Base-by-base conservation (phyloP, 2,113 vertebrate genomes). In the Paramisgurnus dabryanus region DNA sequence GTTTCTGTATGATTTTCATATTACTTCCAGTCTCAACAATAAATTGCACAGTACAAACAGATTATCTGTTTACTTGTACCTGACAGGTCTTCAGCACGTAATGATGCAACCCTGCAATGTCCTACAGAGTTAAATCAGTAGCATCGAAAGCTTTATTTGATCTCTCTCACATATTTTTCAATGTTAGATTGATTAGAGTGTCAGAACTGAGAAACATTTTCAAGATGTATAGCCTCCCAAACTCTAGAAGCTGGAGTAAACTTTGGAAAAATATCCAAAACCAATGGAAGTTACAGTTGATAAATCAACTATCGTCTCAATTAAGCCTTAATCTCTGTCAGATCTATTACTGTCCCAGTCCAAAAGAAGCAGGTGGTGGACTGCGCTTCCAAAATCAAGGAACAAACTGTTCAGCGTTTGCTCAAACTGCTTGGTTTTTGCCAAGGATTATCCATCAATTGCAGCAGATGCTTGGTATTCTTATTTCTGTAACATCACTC, bases 381-480 rank as follows among this genome's bases (percentile, higher is more conserved):
- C 76, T 58, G 66, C 6, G 60, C 41, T 68, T 83, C 83, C 83
- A 87, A 70, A 77, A 76, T 65, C 71, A 83, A 83, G 79, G 85
- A 81, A 84, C 80, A 84, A 77, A 78, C 75, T 70, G 79, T 83
- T 83, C 76, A 58, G 41, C 49, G 64, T 74, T 83, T 13, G 67
- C 61, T 64, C 78, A 27, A 40, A 43, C 74, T 47, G 49, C 81
- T 82, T 80, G 71, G 81, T 85, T 85, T 22, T 79, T 81, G 81
- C 85, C 81, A 87, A 82, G 76, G 84, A 85, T 85, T 84, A 79
- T 84, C 82, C 85, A 81, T 86, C 81, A 77, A 77, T 80, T 81
- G 69, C 72, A 84, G 63, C 85, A 83, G 85, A 85, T 83, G 79
- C 77, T 84, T 78, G 34, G 58, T 60, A 58, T 82, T 86, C 65